Percentiles rank a stretch among this genome's conserved stretches.
phyloP scores from a whole-genome alignment of 1,140 invertebrate genomes.

The Dreissena rostriformis region DNA sequence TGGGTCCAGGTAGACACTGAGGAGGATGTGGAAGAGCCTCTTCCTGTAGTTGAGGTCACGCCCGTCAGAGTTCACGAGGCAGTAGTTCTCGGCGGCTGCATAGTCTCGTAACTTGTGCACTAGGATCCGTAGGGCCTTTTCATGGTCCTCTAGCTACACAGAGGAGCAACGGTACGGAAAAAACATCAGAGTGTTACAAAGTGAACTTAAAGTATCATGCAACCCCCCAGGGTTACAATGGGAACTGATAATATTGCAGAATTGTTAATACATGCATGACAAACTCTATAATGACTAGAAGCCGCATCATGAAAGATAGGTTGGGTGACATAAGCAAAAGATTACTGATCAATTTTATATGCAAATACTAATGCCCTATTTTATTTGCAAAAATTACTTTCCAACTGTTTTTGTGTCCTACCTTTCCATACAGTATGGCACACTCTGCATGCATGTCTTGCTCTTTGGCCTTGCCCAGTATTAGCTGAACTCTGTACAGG shows the following conservation, averaged over 20 bases:
- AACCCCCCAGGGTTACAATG: too few species aligned
- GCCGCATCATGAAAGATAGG: too few species aligned
- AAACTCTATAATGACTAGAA: too few species aligned
- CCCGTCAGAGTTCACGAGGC: conserved; percentile 80
- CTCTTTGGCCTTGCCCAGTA: conserved; percentile 81
- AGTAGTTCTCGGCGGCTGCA: conserved; percentile 82
- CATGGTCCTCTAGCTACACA: conserved; percentile 83
- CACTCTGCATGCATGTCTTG: conserved; percentile 82
- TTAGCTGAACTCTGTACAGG: conserved; percentile 81
- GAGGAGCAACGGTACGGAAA: conserved; percentile 13
- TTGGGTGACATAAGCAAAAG: too few species aligned
- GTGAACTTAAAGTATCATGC: too few species aligned
- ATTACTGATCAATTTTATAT: too few species aligned
- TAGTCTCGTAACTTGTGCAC: conserved; percentile 83
- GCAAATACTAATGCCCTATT: too few species aligned
- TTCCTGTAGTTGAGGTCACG: conserved; percentile 78
- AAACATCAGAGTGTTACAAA: neutral
- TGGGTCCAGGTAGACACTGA: conserved; percentile 82
- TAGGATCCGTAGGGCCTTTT: conserved; percentile 83
- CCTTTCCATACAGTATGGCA: conserved; percentile 83
- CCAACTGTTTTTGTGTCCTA: conserved; percentile 56
- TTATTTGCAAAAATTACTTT: too few species aligned
- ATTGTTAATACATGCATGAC: too few species aligned
- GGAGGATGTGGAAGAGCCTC: conserved; percentile 81
- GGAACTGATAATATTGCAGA: too few species aligned